Evolutionary conservation across 2,113 vertebrate genomes (phyloP).

Genomic region (Cyphomyrus discorhynchus): DNA sequence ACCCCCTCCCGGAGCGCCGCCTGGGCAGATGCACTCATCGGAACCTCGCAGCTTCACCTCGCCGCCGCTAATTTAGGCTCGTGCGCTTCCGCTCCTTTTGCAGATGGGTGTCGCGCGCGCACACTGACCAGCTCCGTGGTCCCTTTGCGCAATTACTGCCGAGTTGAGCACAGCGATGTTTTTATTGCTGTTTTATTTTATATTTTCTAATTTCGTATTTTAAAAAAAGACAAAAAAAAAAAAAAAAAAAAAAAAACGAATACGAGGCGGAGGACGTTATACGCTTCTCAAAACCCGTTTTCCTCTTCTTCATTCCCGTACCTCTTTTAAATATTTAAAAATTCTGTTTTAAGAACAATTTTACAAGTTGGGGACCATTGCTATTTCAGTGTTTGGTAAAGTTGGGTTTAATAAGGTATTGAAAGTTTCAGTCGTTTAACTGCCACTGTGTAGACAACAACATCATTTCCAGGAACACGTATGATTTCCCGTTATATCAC

Average conservation of each 20-base stretch:
- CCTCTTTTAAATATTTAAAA: background rate
- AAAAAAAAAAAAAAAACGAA: background rate
- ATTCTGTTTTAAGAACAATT: background rate
- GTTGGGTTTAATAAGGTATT: background rate
- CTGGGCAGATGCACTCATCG: background rate
- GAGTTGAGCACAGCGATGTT: background rate
- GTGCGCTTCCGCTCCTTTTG: constrained; percentile 15
- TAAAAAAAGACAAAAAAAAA: too few species aligned
- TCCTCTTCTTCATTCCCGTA: background rate
- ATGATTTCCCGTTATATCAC: background rate
- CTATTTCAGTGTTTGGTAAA: background rate
- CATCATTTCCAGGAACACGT: constrained; percentile 7
- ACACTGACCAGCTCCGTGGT: background rate
- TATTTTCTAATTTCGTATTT: background rate
- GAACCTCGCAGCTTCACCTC: background rate
- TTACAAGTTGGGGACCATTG: background rate
- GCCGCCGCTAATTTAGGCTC: background rate
- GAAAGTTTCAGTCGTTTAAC: background rate
- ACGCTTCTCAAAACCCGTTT: background rate
- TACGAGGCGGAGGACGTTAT: background rate
- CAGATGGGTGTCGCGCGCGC: background rate
- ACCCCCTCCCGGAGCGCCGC: background rate
- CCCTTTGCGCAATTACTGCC: background rate
- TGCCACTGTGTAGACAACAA: background rate
- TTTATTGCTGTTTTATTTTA: background rate